phyloP scores from a whole-genome alignment of 1,140 invertebrate species.

The Caenorhabditis latens region DNA sequence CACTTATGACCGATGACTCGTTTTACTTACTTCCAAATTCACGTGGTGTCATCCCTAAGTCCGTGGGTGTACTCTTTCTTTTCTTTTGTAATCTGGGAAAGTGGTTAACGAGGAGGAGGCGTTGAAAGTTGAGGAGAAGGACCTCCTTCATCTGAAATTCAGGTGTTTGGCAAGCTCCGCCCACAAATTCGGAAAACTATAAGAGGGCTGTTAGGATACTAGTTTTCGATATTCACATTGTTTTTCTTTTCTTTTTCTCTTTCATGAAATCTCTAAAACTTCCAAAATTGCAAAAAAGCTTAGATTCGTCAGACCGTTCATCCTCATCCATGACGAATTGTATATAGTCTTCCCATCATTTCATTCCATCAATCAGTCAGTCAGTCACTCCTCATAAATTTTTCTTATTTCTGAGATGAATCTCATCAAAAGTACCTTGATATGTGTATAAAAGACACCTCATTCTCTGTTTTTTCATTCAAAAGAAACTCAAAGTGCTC shows the following conservation, averaged over 20 bases:
- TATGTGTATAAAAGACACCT: neutral
- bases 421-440: constrained; percentile 1
- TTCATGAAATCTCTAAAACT: too few relatives aligned
- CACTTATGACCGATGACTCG: constrained; percentile 13
- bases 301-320: neutral
- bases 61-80: constrained; percentile 36
- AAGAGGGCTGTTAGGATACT: neutral
- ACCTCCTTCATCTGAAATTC: constrained; percentile 30
- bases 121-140: neutral
- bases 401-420: neutral
- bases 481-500: neutral
- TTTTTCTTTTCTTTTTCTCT: neutral
- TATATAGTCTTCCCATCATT: neutral
- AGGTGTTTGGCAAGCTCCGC: constrained; percentile 37
- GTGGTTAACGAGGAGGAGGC: constrained; percentile 5
- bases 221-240: neutral
- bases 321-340: neutral
- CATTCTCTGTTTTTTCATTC: neutral
- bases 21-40: neutral
- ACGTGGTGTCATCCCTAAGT: neutral
- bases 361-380: too few relatives aligned
- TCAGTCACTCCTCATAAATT: neutral
- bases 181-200: neutral
- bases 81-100: constrained; percentile 38
- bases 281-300: too few relatives aligned